Percentiles rank a stretch among this genome's conserved stretches.
Conservation (phyloP, 1,140 invertebrate species). For the Drosophila takahashii region DNA sequence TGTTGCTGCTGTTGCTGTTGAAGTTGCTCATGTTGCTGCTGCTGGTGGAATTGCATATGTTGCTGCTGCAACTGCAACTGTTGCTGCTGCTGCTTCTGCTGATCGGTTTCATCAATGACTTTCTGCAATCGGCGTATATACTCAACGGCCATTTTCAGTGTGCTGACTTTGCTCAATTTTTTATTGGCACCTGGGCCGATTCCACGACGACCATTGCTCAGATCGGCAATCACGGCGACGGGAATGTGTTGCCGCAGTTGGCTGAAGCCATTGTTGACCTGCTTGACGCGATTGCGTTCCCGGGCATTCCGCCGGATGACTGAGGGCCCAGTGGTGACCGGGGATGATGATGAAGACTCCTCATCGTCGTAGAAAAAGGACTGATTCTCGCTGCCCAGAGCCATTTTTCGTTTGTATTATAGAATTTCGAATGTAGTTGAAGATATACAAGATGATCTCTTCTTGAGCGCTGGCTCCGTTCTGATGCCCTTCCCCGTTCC, state of each 20-base stretch:
- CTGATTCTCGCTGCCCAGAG: constrained; percentile 42
- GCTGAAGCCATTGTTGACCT: constrained; percentile 97
- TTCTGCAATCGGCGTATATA: constrained; percentile 95
- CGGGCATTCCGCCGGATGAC: constrained; percentile 96
- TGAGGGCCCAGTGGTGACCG: constrained; percentile 79
- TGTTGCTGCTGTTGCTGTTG: constrained; percentile 62
- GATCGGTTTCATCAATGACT: constrained; percentile 86
- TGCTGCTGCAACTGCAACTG: constrained; percentile 56
- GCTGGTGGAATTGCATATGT: constrained; percentile 53
- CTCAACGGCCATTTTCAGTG: constrained; percentile 95
- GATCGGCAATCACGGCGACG: constrained; percentile 89
- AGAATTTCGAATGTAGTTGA: neutral
- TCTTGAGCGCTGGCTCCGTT: constrained; percentile 64
- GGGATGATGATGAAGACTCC: constrained; percentile 8
- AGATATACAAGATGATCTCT: constrained; percentile 12
- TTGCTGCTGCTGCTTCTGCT: constrained; percentile 27
- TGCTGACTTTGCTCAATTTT: constrained; percentile 98
- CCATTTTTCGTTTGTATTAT: constrained; percentile 43
- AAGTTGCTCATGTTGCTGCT: constrained; percentile 29
- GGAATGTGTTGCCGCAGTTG: constrained; percentile 95
- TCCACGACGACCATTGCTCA: constrained; percentile 87
- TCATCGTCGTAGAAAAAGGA: constrained; percentile 36
- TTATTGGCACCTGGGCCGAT: constrained; percentile 88
- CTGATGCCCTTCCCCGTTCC: constrained; percentile 83
- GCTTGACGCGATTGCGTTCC: constrained; percentile 96